Percentiles rank a stretch among this genome's conserved stretches.
Conservation (phyloP, 1,140 invertebrate species). For the Triops longicaudatus region DNA sequence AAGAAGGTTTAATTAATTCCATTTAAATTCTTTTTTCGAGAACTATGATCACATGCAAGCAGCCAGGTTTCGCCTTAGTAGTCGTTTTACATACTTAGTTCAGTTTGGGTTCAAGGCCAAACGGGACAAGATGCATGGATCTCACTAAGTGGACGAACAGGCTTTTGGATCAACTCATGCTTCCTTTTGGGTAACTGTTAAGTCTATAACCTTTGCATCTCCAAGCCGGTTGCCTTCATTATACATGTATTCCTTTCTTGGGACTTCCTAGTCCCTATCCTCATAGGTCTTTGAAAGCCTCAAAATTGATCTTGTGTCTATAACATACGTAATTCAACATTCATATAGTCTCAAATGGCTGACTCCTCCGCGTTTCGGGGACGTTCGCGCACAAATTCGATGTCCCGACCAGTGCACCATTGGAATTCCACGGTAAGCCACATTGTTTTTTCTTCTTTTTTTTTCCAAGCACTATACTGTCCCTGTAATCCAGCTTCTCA, state of each 20-base stretch:
- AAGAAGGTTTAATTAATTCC: neutral
- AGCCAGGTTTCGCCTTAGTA: neutral
- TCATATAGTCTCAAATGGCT: neutral
- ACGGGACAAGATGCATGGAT: neutral
- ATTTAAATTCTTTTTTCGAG: neutral
- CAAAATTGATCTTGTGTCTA: neutral
- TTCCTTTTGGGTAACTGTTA: no score
- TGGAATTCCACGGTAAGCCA: conserved; percentile 6
- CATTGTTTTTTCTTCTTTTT: neutral
- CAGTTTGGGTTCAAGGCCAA: conserved; percentile 10
- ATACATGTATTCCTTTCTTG: no score
- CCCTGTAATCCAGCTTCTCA: neutral
- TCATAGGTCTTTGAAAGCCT: no score
- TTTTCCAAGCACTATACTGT: neutral
- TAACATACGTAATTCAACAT: neutral
- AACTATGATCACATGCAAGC: neutral
- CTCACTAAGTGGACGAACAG: neutral
- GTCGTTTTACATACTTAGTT: neutral
- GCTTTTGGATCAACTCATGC: neutral
- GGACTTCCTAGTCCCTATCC: no score
- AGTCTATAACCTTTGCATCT: neutral
- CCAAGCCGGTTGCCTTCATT: neutral
- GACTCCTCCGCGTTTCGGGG: neutral
- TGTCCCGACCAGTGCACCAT: neutral
- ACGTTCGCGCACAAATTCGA: neutral